Percentiles rank a stretch among this genome's conserved stretches.
Conservation (phyloP, 2,113 vertebrate species). For the Glaucomys volans region DNA sequence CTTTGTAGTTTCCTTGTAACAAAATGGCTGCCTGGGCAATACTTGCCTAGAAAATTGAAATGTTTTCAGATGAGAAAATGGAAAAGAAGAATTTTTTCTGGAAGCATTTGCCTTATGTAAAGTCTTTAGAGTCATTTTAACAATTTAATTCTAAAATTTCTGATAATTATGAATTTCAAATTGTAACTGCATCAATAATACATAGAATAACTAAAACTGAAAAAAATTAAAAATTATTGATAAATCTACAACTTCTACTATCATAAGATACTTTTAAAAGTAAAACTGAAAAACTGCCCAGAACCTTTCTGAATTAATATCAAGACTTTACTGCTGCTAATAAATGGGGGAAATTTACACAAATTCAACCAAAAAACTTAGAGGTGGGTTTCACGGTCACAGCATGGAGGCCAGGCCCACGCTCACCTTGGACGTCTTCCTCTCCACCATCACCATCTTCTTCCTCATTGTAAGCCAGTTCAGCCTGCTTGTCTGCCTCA, state of each 20-base stretch:
- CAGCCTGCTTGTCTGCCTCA: conserved; percentile 99
- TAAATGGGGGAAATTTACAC: conserved; percentile 76
- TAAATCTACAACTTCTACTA: not conserved
- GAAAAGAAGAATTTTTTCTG: conserved; percentile 54
- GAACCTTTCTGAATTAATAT: not conserved
- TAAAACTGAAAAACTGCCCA: not conserved
- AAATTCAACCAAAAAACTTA: conserved; percentile 88
- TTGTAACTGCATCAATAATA: conserved; percentile 24
- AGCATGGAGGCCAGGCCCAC: conserved; percentile 90
- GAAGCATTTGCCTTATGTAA: conserved; percentile 56
- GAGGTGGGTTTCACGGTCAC: conserved; percentile 85
- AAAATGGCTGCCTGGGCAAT: conserved; percentile 54
- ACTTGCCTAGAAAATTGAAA: conserved; percentile 32
- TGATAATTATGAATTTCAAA: conserved; percentile 64
- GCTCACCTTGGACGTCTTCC: conserved; percentile 99
- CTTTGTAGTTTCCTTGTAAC: conserved; percentile 31
- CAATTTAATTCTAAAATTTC: conserved; percentile 64
- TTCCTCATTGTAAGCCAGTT: conserved; percentile 99
- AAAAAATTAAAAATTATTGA: not conserved
- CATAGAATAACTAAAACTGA: conserved; percentile 45
- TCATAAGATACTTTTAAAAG: not conserved
- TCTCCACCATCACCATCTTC: conserved; percentile 99
- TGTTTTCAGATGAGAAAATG: conserved; percentile 49
- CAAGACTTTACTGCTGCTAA: not conserved
- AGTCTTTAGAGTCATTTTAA: conserved; percentile 48